Conservation (phyloP, 2,888 invertebrate species). For the Troilus luridus region DNA sequence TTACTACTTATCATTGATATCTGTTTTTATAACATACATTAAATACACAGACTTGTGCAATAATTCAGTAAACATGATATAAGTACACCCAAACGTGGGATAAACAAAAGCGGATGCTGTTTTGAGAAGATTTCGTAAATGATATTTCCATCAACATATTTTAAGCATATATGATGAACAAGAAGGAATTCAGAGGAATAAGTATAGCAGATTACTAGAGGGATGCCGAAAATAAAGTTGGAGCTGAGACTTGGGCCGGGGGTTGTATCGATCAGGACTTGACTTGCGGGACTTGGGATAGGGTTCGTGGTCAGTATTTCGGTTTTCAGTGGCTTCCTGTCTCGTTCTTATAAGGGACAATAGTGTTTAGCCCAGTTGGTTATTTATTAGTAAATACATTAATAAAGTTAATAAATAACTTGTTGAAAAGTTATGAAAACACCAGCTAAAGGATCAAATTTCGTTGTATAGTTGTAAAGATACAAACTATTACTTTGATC, state of each 20-base stretch:
- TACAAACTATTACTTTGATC: too few species aligned
- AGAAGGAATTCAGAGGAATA: background rate
- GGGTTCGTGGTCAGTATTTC: conserved; percentile 8
- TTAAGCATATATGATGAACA: background rate
- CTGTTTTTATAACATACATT: too few species aligned
- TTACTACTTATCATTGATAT: too few species aligned
- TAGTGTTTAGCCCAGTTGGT: too few species aligned
- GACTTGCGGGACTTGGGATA: background rate
- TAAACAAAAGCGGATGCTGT: background rate
- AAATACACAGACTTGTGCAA: too few species aligned
- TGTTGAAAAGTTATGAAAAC: too few species aligned
- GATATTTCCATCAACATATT: background rate
- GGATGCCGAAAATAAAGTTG: conserved; percentile 18
- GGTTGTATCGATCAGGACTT: background rate
- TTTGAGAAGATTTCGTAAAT: background rate
- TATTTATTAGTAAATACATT: too few species aligned
- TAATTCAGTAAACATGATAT: too few species aligned
- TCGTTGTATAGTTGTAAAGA: too few species aligned
- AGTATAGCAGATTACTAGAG: conserved; percentile 6
- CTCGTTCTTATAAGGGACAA: background rate
- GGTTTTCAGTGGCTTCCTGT: background rate
- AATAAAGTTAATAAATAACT: too few species aligned
- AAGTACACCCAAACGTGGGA: too few species aligned
- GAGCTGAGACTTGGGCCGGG: background rate
- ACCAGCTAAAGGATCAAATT: too few species aligned